Base-by-base conservation (phyloP, 2,888 invertebrate species). In the Xestia c-nigrum region DNA sequence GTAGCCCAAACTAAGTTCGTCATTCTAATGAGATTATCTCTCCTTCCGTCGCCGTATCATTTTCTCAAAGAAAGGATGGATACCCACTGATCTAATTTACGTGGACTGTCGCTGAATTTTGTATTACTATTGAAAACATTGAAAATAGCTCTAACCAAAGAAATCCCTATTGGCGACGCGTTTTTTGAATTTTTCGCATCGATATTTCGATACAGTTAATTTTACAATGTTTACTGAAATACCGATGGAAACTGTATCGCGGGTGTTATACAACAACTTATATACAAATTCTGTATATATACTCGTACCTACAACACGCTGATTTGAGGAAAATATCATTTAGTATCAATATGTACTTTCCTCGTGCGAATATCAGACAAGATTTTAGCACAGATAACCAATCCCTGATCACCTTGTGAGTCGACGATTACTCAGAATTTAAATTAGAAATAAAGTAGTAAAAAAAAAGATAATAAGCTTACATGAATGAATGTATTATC, bases 11-110 rank as follows among this genome's bases (percentile, higher is more conserved):
- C 89, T 90, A 87, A 90, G 88, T 91, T 90, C 84, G 79, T 88
- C 89, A 88, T 88, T 88, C 80, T 89, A 90, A 91, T 87, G 84
- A 89, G 86, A 88, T 90, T 88, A 88, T 88, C 87, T 85, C 80
- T 79, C 72, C 81, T 84, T 85, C 86, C 80, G 74, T 77, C 75
- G 77, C 71, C 69, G 83, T 88, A 85, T 85, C 84, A 88, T 87
- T 88, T 86, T 86, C 80, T 85, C 84, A 88, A 88, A 87, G 88
- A 88, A 89, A 89, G 86, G 83, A 88, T 87, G 86, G 83, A 88
- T 87, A 80, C 71, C 64, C 70, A 76, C 57, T 85, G 82, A 87
- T 88, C 85, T 83, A 88, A 89, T 90, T 88, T 87, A 79, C 67
- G 82, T 84, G 69, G 68, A 83, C 82, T 74, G 71, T 63, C 71